These are phyloP conservation scores for Desmodus rotundus DNA, from an alignment of 2,113 vertebrate species.

Conservation along the genomic window DNA sequence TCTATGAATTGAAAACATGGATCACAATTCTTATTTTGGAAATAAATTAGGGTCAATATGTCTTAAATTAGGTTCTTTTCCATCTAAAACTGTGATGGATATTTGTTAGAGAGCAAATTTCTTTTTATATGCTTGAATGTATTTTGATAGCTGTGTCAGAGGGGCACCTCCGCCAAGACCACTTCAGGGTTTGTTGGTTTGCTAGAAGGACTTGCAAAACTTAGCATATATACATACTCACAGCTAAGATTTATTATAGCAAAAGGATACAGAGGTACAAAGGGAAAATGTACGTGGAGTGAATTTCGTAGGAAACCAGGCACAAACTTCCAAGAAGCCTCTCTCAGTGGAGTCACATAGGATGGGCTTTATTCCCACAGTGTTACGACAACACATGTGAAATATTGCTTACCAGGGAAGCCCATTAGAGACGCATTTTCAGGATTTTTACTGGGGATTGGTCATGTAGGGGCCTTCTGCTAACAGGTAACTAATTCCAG, in stretches of 20 bases:
- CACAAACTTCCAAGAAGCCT: background rate
- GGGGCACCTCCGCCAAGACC: background rate
- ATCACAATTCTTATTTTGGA: conserved; percentile 4
- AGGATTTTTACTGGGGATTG: background rate
- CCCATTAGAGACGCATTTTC: background rate
- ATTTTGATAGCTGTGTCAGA: background rate
- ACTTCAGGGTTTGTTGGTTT: background rate
- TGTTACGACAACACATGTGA: background rate
- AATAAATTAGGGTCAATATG: background rate
- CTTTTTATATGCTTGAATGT: background rate
- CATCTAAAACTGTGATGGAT: background rate
- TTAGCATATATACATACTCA: background rate
- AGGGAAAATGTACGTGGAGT: background rate
- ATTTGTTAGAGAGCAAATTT: background rate
- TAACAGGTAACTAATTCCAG: background rate
- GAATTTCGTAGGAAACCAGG: background rate
- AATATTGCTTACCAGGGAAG: background rate
- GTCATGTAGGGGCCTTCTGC: background rate
- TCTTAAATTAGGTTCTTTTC: background rate
- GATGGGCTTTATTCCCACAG: background rate
- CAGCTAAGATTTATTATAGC: background rate
- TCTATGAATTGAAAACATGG: background rate
- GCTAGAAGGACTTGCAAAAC: background rate
- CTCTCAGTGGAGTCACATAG: background rate
- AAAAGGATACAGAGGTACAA: background rate